Evolutionary conservation across 2,888 invertebrate genomes (phyloP), one percentile per base, ranked within the genome.

Genomic region (Drosophila prolongata): DNA sequence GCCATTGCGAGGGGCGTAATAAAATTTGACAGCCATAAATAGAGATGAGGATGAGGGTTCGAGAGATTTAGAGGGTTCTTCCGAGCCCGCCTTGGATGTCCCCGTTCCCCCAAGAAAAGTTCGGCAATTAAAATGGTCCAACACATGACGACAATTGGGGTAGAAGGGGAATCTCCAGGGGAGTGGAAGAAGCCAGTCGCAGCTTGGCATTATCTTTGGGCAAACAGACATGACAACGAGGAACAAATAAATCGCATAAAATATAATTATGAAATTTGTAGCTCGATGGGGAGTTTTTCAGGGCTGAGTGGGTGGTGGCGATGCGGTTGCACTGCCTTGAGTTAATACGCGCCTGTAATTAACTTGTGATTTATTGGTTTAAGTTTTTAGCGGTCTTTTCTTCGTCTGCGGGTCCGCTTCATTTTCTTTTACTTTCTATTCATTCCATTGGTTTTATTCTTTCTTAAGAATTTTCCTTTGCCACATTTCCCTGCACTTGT

Each of bases 231-330:
- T 80, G 78, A 77, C 79, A 69, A 78, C 77, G 80, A 78, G 78
- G 68, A 77, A 89, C 89, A 90, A 89, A 90, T 90, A 90, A 88
- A 89, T 80, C 87, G 79, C 87, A 90, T 88, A 87, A 90, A 90
- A 90, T 90, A 90, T 90, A 91, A 91, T 90, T 90, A 90, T 90
- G 88, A 79, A 84, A 87, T 89, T 86, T 86, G 87, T 89, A 72
- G 87, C 85, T 65, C 69, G 46, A 6, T 4, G 8, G n/a, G 24
- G 59, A 24, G 72, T 70, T 75, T 68, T 53, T 49, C 37, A 34
- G 52, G 40, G 27, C 27, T 10, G 14, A 11, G 43, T 37, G 59
- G 59, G 50, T 47, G 49, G 49, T 52, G 62, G 70, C 75, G 35
- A 19, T 58, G 60, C 59, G 60, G 56, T 77, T 88, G 89, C 82